Evolutionary conservation across 1,140 invertebrate genomes (phyloP), one percentile per base, ranked within the genome.

Genomic region (Neodiprion virginianus): DNA sequence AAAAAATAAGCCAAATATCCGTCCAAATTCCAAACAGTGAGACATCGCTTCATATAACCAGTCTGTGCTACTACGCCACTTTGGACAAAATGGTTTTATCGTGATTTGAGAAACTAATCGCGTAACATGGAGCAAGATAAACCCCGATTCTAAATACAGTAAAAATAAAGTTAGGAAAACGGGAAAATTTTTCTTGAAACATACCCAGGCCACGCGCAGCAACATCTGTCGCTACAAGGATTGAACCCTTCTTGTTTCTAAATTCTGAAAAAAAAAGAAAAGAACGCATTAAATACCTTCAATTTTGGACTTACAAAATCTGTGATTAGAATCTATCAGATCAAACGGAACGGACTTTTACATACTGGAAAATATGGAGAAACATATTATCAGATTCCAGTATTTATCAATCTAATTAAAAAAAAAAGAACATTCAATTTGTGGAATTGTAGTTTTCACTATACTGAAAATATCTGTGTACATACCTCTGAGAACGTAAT

Each of bases 221-320:
- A 84, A 99, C 98, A 91, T 99, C 98, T 77, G 98, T 99, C 82
- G 98, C 98, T 77, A 99, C 95, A 79, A 99, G 90, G 86, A 99
- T 98, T 74, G 94, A 95, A 71, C 94, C 94, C 86, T 94, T 94
- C 78, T 97, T 97, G 82, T 93, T 93, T 80, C 97, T 94, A 90
- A 99, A 99, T 88, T 99, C 97, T 94, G 87, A 85, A 82, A 74
- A 74, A 69, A 74, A 77, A 76, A 72, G 74, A 74, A 77, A 76
- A 72, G 74, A 70, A 72, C 69, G 53, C 28, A 40, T 40, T 40
- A 1, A 40, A 40, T 5, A 40, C 28, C 28, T 40, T 40, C 28
- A 40, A 3, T 40, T 40, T 40, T 40, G 28, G 28, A 40, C 28
- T 40, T 40, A 40, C 28, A 40, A 40, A 40, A 40, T 5, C 28